These are phyloP conservation scores for Hirtodrosophila cameraria DNA, from an alignment of 2,888 invertebrate genomes.

Conservation along the genomic window DNA sequence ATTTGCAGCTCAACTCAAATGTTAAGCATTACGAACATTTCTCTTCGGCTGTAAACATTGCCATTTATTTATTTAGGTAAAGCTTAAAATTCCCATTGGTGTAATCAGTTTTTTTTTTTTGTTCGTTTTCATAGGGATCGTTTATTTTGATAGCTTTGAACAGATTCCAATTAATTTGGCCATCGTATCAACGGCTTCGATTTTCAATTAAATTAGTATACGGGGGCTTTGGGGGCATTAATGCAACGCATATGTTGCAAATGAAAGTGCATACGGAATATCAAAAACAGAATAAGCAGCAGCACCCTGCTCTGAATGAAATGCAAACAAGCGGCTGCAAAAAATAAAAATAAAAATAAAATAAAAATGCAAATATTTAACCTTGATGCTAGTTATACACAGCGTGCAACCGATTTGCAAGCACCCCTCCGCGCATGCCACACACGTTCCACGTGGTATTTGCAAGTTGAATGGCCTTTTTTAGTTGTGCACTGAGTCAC, in stretches of 20 bases:
- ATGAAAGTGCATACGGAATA: slow-evolving; percentile 24
- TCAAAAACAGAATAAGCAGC: slow-evolving; percentile 28
- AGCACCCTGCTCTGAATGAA: slow-evolving; percentile 42
- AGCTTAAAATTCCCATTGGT: slow-evolving; percentile 27
- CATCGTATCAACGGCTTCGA: slow-evolving; percentile 38
- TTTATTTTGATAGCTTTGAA: slow-evolving; percentile 31
- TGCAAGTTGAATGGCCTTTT: slow-evolving; percentile 73
- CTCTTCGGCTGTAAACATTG: not conserved
- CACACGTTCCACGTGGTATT: slow-evolving; percentile 17
- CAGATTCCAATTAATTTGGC: slow-evolving; percentile 55
- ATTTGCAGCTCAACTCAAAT: slow-evolving; percentile 6
- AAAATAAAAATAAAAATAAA: slow-evolving; percentile 34
- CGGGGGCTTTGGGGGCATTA: slow-evolving; percentile 31
- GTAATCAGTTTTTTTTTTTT: slow-evolving; percentile 21
- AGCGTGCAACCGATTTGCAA: slow-evolving; percentile 1
- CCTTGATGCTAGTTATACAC: slow-evolving; percentile 70
- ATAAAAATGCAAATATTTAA: slow-evolving; percentile 72
- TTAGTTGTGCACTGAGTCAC: slow-evolving; percentile 50
- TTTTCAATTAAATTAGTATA: slow-evolving; percentile 60
- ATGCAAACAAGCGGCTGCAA: slow-evolving; percentile 46
- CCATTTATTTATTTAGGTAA: slow-evolving; percentile 23
- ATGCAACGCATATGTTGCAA: slow-evolving; percentile 25
- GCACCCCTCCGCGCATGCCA: slow-evolving; percentile 20
- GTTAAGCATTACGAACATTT: slow-evolving; percentile 9
- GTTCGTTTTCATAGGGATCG: slow-evolving; percentile 4